phyloP scores from a whole-genome alignment of 1,140 invertebrate species.

The Aphelinus atriplicis region DNA sequence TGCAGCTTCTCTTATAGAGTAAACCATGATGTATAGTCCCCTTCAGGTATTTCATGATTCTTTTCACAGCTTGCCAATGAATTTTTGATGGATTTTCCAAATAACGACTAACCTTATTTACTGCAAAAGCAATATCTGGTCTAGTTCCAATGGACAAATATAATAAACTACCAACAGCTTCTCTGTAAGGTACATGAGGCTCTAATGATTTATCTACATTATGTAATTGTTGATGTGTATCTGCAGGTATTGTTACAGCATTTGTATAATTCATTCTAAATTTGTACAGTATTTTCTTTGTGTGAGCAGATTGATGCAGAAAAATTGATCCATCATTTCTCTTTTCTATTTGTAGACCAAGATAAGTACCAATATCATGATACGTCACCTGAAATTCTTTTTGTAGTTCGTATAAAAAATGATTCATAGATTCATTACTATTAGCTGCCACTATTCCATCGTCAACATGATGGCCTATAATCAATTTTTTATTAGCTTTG shows the following conservation, averaged over 20 bases:
- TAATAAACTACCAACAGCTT: conserved; percentile 12
- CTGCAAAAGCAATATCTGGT: conserved; percentile 46
- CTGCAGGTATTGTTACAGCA: conserved; percentile 17
- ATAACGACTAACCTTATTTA: conserved; percentile 33
- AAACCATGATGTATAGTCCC: conserved; percentile 35
- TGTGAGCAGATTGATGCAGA: conserved; percentile 50
- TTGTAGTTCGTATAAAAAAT: conserved; percentile 14
- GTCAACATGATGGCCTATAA: conserved; percentile 35
- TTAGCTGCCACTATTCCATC: conserved; percentile 37
- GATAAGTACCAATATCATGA: conserved; percentile 22
- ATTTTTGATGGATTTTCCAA: conserved; percentile 33
- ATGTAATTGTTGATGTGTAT: background rate
- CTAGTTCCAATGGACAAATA: background rate
- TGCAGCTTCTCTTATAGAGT: no score
- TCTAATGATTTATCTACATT: conserved; percentile 27
- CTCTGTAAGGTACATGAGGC: conserved; percentile 10
- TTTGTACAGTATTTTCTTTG: conserved; percentile 44
- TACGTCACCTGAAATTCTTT: conserved; percentile 36
- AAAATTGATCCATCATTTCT: conserved; percentile 48
- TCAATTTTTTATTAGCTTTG: conserved; percentile 34
- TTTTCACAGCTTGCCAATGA: conserved; percentile 44
- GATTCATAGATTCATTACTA: background rate
- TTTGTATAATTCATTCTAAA: conserved; percentile 49
- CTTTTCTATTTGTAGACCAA: conserved; percentile 50
- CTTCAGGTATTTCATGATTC: conserved; percentile 50